These are phyloP conservation scores for Dipodomys stephensi DNA, from an alignment of 2,113 vertebrate species.

Conservation along the genomic window DNA sequence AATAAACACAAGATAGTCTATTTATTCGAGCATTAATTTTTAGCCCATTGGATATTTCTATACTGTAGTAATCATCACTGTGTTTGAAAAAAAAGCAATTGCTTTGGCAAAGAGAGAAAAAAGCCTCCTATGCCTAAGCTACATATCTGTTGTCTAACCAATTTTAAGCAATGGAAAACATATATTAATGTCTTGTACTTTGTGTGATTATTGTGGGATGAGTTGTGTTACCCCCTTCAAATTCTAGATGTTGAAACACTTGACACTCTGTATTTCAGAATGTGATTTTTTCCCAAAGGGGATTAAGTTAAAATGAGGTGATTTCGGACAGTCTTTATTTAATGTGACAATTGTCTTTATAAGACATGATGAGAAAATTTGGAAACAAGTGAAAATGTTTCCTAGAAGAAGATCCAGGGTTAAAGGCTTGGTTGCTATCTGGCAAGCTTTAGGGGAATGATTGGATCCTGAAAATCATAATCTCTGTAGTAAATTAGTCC, in stretches of 20 bases:
- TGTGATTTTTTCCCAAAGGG: background rate
- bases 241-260: background rate
- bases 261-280: background rate
- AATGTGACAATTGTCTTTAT: background rate
- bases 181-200: background rate
- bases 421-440: background rate
- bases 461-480: background rate
- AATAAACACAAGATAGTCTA: background rate
- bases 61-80: background rate
- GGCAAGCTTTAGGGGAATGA: background rate
- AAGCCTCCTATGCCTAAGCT: background rate
- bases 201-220: background rate
- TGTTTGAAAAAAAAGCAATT: background rate
- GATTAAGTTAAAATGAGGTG: background rate
- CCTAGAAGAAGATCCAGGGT: no score
- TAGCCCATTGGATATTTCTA: background rate
- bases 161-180: background rate
- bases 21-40: background rate
- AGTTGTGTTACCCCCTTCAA: background rate
- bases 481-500: background rate
- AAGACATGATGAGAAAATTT: background rate
- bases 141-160: background rate
- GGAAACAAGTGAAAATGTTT: background rate
- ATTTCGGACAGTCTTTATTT: background rate
- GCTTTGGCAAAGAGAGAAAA: background rate